Evolutionary conservation across 2,113 vertebrate genomes (phyloP).

Genomic region (Phycodurus eques): DNA sequence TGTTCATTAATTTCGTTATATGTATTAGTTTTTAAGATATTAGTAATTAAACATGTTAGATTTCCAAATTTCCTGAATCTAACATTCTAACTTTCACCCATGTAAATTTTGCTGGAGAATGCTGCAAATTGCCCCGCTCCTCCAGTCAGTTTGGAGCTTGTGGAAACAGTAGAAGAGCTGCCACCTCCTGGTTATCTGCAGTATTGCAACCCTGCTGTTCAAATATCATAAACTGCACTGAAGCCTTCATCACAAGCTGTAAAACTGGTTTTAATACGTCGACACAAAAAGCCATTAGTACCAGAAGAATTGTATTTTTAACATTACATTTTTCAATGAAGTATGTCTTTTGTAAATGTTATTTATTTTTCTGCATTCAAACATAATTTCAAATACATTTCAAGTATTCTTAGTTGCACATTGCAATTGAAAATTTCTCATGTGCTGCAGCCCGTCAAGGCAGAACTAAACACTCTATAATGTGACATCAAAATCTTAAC

Average conservation of each 20-base stretch:
- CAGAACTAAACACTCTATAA: conserved; percentile 68
- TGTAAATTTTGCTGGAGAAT: not conserved
- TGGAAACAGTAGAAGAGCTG: conserved; percentile 73
- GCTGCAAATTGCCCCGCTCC: not conserved
- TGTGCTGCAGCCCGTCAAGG: conserved; percentile 62
- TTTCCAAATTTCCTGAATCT: not conserved
- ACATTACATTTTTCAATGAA: not conserved
- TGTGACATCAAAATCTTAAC: conserved; percentile 60
- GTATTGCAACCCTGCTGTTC: conserved; percentile 46
- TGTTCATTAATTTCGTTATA: not conserved
- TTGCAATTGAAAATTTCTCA: conserved; percentile 59
- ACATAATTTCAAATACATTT: not conserved
- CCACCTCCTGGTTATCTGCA: conserved; percentile 73
- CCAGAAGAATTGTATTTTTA: not conserved
- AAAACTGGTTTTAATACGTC: not conserved
- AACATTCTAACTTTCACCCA: not conserved
- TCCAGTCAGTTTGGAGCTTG: conserved; percentile 13
- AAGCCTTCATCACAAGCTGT: not conserved
- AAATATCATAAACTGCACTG: conserved; percentile 18
- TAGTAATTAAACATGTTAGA: not conserved
- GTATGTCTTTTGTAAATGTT: not conserved
- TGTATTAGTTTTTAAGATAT: not conserved
- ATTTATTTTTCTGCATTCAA: too few species aligned
- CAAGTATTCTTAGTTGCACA: conserved; percentile 13
- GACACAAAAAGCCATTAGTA: not conserved